These are phyloP conservation scores for Oncorhynchus mykiss DNA, from an alignment of 2,113 vertebrate genomes.

Conservation along the genomic window DNA sequence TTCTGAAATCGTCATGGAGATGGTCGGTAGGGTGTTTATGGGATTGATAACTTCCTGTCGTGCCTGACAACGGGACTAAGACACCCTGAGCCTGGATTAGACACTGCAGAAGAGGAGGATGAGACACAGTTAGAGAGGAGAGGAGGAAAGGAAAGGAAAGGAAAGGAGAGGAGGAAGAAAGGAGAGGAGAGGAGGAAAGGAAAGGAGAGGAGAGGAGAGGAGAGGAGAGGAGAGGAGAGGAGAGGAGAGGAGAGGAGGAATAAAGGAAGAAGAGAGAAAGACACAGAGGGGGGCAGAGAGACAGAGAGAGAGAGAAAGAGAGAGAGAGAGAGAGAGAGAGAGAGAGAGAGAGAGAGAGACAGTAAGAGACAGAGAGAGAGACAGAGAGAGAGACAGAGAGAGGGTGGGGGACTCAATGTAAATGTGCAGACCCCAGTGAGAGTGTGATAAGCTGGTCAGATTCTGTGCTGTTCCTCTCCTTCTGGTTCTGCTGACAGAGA, in stretches of 20 bases:
- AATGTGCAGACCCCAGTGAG: background rate
- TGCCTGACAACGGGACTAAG: background rate
- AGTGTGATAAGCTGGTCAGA: background rate
- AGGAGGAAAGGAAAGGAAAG: background rate
- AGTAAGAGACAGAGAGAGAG: background rate
- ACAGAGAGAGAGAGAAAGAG: too few species aligned
- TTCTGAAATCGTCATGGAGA: background rate
- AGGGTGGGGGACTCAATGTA: background rate
- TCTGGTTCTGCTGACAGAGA: constrained; percentile 3
- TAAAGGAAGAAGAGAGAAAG: constrained; percentile 9
- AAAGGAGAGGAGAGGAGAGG: too few species aligned
- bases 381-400: too few species aligned
- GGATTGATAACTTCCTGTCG: background rate
- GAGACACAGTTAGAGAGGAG: too few species aligned
- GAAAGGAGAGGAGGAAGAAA: too few species aligned
- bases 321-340: background rate
- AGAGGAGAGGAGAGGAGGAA: too few species aligned
- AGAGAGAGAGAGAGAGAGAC: background rate
- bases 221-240: too few species aligned
- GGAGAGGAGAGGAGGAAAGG: too few species aligned
- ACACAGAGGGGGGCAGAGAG: background rate
- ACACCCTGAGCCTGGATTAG: background rate
- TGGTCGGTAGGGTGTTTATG: background rate
- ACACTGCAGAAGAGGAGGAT: background rate
- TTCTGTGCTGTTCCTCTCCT: background rate